These are phyloP conservation scores for Thymelicus lineola DNA, from an alignment of 2,888 invertebrate species.

Conservation along the genomic window DNA sequence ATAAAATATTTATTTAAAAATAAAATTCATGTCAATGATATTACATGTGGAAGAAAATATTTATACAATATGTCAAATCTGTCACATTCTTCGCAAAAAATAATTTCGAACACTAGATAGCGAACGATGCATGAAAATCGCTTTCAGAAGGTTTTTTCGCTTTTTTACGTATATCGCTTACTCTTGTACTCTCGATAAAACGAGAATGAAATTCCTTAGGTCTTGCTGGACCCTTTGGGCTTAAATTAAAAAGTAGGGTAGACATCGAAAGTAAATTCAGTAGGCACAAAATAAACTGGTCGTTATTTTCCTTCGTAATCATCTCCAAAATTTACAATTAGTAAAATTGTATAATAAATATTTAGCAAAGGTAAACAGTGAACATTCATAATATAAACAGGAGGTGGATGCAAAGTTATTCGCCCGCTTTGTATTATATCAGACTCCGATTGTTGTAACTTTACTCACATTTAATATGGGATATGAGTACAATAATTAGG, in stretches of 20 bases:
- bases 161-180: neutral
- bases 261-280: slow-evolving; percentile 17
- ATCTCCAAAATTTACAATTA: slow-evolving; percentile 13
- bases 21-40: too few relatives aligned
- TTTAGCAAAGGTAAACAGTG: too few relatives aligned
- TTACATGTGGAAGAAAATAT: too few relatives aligned
- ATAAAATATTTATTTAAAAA: neutral
- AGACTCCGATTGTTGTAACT: too few relatives aligned
- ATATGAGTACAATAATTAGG: too few relatives aligned
- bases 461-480: too few relatives aligned
- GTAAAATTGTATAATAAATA: neutral
- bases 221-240: slow-evolving; percentile 20
- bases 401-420: too few relatives aligned
- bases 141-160: neutral
- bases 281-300: slow-evolving; percentile 28
- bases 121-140: neutral
- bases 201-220: slow-evolving; percentile 14
- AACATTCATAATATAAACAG: too few relatives aligned
- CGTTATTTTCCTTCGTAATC: slow-evolving; percentile 32
- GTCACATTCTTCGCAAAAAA: too few relatives aligned
- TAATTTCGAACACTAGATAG: neutral
- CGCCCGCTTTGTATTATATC: too few relatives aligned
- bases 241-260: slow-evolving; percentile 32
- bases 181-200: slow-evolving; percentile 1
- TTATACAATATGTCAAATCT: too few relatives aligned